Base-by-base conservation (phyloP, 2,888 invertebrate genomes). In the Pachycephus smyrnensis region DNA sequence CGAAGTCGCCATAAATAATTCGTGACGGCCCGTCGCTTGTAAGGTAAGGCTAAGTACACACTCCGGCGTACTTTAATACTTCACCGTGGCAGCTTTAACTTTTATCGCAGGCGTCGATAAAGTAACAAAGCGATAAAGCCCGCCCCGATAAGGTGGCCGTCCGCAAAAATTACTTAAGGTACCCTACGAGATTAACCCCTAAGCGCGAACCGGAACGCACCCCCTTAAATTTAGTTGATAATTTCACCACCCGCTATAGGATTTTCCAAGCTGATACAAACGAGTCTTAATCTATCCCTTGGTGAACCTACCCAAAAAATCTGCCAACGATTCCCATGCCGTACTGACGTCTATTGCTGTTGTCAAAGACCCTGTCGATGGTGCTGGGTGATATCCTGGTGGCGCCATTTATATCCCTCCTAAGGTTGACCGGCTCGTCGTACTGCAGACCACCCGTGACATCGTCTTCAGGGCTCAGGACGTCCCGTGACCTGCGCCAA, bases 361-460 rank as follows among this genome's bases (percentile, higher is more conserved):
- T 98, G 91, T 98, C 98, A 81, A 97, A 94, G 30, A 97, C 95
- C n/a, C 96, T 95, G 89, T 97, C 97, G 79, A 98, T 93, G 86
- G 97, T 94, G 76, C 95, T 95, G 23, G 96, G 94, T 82, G 95
- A 95, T 85, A 97, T 96, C 82, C 97, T 93, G 73, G 93, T 93
- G 32, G 95, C 94, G 12, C 96, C 96, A 40, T 84, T 84, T 74
- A 86, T 80, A 79, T 90, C 89, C 71, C 87, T 86, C 75, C 89
- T 88, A n/a, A 88, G 81, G 76, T 86, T 86, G 73, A 88, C 85
- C 75, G 85, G 85, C 68, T 88, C 89, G 35, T 86, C 86, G 33
- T 84, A 85, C 77, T 84, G 82, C 81, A 80, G 82, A 80, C 83
- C 15, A 79, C 82, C 82, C 78, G 30, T 23, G 40, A 55, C 40